Percentiles rank a stretch among this genome's conserved stretches.
These are phyloP conservation scores for Pomacea canaliculata DNA, from an alignment of 2,888 invertebrate species.

Conservation along the genomic window DNA sequence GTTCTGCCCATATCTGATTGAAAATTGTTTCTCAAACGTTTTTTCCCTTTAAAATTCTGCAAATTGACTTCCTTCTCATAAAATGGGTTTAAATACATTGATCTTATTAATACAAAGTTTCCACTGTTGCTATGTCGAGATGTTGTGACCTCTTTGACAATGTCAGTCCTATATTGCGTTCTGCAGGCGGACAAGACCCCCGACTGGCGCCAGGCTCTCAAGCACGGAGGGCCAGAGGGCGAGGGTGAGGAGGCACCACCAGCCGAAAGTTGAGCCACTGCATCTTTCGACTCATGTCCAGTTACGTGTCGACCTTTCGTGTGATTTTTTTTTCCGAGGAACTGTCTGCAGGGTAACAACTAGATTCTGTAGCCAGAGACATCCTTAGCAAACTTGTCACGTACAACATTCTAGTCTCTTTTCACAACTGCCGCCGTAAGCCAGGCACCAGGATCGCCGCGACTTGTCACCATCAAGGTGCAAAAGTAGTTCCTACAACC, in stretches of 20 bases:
- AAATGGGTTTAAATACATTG: too few relatives aligned
- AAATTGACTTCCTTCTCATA: too few relatives aligned
- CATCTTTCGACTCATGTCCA: constrained; percentile 4
- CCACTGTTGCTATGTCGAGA: too few relatives aligned
- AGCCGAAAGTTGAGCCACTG: constrained; percentile 28
- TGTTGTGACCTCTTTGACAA: too few relatives aligned
- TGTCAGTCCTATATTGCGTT: background rate
- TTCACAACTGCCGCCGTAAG: background rate
- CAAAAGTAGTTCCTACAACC: constrained; percentile 1
- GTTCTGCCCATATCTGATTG: too few relatives aligned
- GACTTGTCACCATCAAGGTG: constrained; percentile 10
- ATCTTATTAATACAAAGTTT: too few relatives aligned
- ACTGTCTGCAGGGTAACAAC: constrained; percentile 17
- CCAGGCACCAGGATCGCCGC: constrained; percentile 8
- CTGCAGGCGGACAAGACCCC: constrained; percentile 36
- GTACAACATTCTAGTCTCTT: constrained; percentile 1
- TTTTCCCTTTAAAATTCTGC: too few relatives aligned
- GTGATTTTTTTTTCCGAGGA: constrained; percentile 14
- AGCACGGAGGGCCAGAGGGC: constrained; percentile 28
- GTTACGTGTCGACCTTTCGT: constrained; percentile 18
- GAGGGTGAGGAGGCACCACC: constrained; percentile 28
- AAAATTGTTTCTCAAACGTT: too few relatives aligned
- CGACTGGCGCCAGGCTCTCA: constrained; percentile 38
- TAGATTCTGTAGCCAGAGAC: background rate
- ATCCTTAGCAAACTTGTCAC: background rate